Evolutionary conservation across 2,888 invertebrate genomes (phyloP), one percentile per base, ranked within the genome.

Genomic region (Hetaerina titia): DNA sequence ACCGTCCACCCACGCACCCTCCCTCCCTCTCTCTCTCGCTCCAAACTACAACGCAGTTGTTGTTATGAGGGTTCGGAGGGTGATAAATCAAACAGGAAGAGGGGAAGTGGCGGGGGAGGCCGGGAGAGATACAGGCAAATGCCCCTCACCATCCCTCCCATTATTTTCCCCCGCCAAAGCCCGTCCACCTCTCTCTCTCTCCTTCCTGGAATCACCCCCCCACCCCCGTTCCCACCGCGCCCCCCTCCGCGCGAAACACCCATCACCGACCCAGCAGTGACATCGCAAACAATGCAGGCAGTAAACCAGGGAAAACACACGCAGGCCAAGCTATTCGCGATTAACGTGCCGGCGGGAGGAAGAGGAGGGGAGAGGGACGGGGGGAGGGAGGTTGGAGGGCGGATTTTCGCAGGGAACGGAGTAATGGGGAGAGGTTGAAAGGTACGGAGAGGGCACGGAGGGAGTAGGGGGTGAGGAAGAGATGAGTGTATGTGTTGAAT

Each of bases 231-330:
- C 58, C 31, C 15, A 9, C 89, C 15, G 45, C 90, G 15, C 56
- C 56, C 57, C 69, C 45, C 88, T 13, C 25, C 81, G 15, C 11
- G 13, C 81, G 81, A 22, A 81, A 89, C 89, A 89, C 89, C 89
- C 89, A 89, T 89, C 89, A 58, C 89, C 89, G 58, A 89, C 92
- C 69, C 92, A 63, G 69, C 92, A 92, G 74, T 74, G 92, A 92
- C 92, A 92, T 64, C 92, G 69, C 92, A 92, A 92, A 92, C 92
- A 92, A 92, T 92, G 92, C 92, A 64, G 69, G 92, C 92, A 92
- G 92, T 92, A 92, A 92, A 92, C 92, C 92, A 92, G 92, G 92
- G 92, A 92, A 64, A 92, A 74, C 92, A 92, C 92, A 92, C 92
- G 92, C 92, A 69, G 92, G 74, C 69, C 69, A 60, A 92, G 92